A percentile compares a stretch with the other conserved stretches of the same genome.
These are phyloP conservation scores for Barypeithes pellucidus DNA, from an alignment of 2,888 invertebrate species.

Conservation along the genomic window DNA sequence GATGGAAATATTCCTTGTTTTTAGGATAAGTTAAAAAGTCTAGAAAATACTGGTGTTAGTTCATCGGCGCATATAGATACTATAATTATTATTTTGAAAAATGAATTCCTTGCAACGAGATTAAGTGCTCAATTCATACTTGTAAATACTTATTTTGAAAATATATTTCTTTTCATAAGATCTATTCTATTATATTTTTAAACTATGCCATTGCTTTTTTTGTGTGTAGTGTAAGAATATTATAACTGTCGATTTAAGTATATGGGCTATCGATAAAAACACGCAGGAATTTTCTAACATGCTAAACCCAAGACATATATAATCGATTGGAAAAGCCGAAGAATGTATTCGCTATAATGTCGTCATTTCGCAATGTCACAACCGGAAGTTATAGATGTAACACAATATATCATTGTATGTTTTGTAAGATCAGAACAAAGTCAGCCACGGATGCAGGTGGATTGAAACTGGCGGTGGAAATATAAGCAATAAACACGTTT, in stretches of 20 bases:
- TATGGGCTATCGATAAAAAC: constrained; percentile 2
- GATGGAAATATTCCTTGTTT: too few relatives aligned
- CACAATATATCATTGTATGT: constrained; percentile 8
- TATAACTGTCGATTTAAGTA: background rate
- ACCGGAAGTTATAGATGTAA: constrained; percentile 18
- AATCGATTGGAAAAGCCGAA: constrained; percentile 12
- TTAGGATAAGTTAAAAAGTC: too few relatives aligned
- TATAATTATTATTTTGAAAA: too few relatives aligned
- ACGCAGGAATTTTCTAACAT: constrained; percentile 10
- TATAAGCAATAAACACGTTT: too few relatives aligned
- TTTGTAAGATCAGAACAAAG: constrained; percentile 26
- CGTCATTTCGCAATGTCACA: constrained; percentile 26
- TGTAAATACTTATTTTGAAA: too few relatives aligned
- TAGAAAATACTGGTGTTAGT: too few relatives aligned
- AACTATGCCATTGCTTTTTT: background rate
- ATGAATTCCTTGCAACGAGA: too few relatives aligned
- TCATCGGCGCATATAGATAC: too few relatives aligned
- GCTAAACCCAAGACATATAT: constrained; percentile 7
- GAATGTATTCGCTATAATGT: constrained; percentile 20
- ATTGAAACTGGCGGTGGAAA: background rate
- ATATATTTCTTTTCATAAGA: too few relatives aligned
- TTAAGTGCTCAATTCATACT: too few relatives aligned
- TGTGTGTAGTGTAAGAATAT: background rate
- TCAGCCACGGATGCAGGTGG: constrained; percentile 17
- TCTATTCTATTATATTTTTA: too few relatives aligned